Base-by-base conservation (phyloP, 2,797 vertebrate species). In the Crotalus adamanteus region DNA sequence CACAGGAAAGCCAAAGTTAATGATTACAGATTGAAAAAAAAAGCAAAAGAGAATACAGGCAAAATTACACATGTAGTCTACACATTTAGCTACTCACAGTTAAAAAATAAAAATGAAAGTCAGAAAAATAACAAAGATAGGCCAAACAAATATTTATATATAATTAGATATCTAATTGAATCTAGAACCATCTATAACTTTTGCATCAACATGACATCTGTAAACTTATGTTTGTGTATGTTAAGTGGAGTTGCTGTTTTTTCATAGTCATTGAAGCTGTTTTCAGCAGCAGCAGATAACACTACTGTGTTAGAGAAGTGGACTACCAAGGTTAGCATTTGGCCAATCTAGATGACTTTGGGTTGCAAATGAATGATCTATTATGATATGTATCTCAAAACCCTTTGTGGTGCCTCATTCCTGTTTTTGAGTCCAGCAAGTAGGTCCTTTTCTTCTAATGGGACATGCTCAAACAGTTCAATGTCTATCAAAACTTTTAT, bases 1-100 rank as follows among this genome's bases (percentile, higher is more conserved):
- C n/a, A 51, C 78, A 55, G 51, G 69, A 86, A 88, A 83, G 42
- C 87, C 51, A 12, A 90, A 86, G 31, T 83, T 90, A 90, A 92
- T 61, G 8, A 90, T 92, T 73, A 83, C 18, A 60, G 42, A 83
- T 31, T 63, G 14, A 16, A 0, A 22, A 25, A 63, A 28, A 83
- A 92, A 90, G 86, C 59, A 57, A 90, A 83, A 37, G 47, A 63
- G 20, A 92, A 16, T 6, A 14, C 8, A 56, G 31, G 78, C 73
- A 86, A 57, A 90, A 55, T 26, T 56, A 61, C 25, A 42, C 20
- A 55, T 42, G 56, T 56, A 89, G 47, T 59, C 31, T n/a, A 85
- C 28, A 16, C 73, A 91, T 47, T 47, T 42, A 83, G 42, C 22
- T 47, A 42, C 37, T 83, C 22, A 47, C 42, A 47, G 22, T 25